Evolutionary conservation across 2,888 invertebrate genomes (phyloP).

Genomic region (Cerastis leucographa): DNA sequence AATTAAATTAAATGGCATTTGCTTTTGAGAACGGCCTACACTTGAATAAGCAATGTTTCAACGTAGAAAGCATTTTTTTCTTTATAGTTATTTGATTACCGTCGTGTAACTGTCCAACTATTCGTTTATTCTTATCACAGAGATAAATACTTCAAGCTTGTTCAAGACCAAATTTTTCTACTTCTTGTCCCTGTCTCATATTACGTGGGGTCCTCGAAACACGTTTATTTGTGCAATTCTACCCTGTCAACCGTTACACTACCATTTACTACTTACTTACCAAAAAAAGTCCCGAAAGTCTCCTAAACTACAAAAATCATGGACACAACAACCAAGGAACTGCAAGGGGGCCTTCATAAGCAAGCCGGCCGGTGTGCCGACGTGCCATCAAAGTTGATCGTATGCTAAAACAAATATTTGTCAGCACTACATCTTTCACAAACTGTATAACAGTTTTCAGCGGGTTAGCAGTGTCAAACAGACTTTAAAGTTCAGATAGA

Average conservation of each 20-base stretch:
- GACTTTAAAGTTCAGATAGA: constrained; percentile 17
- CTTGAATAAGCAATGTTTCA: not conserved
- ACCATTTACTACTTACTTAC: not conserved
- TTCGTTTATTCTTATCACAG: not conserved
- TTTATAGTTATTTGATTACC: not conserved
- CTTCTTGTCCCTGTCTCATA: not conserved
- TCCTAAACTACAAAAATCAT: constrained; percentile 19
- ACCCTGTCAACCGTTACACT: not conserved
- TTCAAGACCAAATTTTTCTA: not conserved
- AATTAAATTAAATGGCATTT: constrained; percentile 30
- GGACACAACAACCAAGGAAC: constrained; percentile 41
- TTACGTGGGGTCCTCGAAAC: too few relatives aligned
- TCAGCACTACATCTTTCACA: constrained; percentile 64
- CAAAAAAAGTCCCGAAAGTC: not conserved
- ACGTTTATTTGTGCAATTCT: not conserved
- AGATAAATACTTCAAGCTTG: not conserved
- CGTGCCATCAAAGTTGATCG: constrained; percentile 61
- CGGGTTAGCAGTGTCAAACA: constrained; percentile 41
- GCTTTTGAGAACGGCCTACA: not conserved
- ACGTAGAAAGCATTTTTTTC: not conserved
- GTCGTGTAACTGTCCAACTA: not conserved
- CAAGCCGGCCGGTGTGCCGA: constrained; percentile 54
- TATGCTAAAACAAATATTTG: constrained; percentile 66
- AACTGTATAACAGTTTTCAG: constrained; percentile 61
- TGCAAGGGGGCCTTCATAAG: constrained; percentile 40